Base-by-base conservation (phyloP, 2,797 vertebrate species). In the Helostoma temminkii region DNA sequence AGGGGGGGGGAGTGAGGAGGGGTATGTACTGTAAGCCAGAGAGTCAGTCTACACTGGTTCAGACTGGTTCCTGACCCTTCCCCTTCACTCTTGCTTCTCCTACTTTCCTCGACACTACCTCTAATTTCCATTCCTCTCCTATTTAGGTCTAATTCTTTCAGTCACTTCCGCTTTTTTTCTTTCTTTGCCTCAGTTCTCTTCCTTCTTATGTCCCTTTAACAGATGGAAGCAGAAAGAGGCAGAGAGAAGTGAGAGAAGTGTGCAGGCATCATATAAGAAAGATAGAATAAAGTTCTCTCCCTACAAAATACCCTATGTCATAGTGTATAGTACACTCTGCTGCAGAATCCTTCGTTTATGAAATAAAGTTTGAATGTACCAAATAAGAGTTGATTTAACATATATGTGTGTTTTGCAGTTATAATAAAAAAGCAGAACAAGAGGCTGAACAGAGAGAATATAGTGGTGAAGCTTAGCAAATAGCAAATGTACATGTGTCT, bases 41-140 rank as follows among this genome's bases (percentile, higher is more conserved):
- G 81, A 89, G 89, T 92, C 88, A 70, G 92, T 82, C 77, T 58
- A 49, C 15, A 32, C 93, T 89, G 93, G 94, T 92, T 93, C 85
- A 93, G 90, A 94, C 94, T 83, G 86, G 94, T 94, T 94, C 80
- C 75, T 78, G 62, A 75, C 81, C 67, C 73, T 61, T 80, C 63
- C 74, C 63, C 74, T 80, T 71, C 69, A 48, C 50, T 61, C 43
- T 48, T 39, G 41, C 59, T 61, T 61, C 45, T 48, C 21, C 47
- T 73, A 48, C 41, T 70, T 32, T 61, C 71, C 50, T 60, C 47
- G n/a, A 21, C 28, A 73, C 69, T 52, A 32, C 52, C 42, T 25
- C 26, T 57, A 39, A 69, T 67, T 58, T 54, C 41, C 58, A 28
- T 62, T 60, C 56, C 34, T 63, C n/a, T 47, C 39, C 42, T 62